Evolutionary conservation across 2,113 vertebrate genomes (phyloP).

Genomic region (Poeciliopsis retropinna): DNA sequence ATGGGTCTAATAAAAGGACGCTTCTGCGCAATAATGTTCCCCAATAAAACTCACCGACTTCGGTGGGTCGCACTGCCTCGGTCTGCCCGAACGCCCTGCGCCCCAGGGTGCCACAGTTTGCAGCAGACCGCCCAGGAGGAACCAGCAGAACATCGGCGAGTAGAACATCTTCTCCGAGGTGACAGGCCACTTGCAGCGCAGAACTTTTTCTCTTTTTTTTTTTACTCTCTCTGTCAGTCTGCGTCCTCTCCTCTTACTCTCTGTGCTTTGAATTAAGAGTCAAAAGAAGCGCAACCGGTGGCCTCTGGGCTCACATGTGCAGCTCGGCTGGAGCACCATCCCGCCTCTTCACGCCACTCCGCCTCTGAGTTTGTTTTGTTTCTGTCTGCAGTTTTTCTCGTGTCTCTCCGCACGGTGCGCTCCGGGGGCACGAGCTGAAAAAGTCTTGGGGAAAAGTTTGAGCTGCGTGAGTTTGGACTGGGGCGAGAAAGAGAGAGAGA

Average conservation of each 20-base stretch:
- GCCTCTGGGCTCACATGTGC: constrained; percentile 71
- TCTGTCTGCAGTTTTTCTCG: constrained; percentile 13
- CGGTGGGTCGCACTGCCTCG: constrained; percentile 80
- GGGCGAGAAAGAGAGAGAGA: constrained; percentile 36
- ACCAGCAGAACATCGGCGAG: constrained; percentile 74
- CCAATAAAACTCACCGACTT: constrained; percentile 77
- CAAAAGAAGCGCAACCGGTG: constrained; percentile 44
- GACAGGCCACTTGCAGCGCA: constrained; percentile 44
- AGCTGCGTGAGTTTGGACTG: constrained; percentile 69
- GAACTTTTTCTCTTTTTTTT: constrained; percentile 13
- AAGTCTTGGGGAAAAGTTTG: constrained; percentile 62
- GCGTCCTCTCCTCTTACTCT: constrained; percentile 11
- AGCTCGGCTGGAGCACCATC: constrained; percentile 66
- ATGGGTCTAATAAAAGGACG: too few relatives aligned
- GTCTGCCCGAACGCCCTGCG: constrained; percentile 63
- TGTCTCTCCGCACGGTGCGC: constrained; percentile 25
- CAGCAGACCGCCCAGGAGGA: constrained; percentile 78
- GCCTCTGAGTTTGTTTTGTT: constrained; percentile 4
- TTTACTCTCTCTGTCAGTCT: neutral
- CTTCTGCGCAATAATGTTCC: neutral
- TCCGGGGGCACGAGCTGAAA: constrained; percentile 37
- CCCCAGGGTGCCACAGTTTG: constrained; percentile 77
- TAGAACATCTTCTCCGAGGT: constrained; percentile 72
- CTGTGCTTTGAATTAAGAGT: constrained; percentile 6
- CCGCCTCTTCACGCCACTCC: constrained; percentile 51